phyloP scores from a whole-genome alignment of 2,797 vertebrate species.

The Galaxias olidus region DNA sequence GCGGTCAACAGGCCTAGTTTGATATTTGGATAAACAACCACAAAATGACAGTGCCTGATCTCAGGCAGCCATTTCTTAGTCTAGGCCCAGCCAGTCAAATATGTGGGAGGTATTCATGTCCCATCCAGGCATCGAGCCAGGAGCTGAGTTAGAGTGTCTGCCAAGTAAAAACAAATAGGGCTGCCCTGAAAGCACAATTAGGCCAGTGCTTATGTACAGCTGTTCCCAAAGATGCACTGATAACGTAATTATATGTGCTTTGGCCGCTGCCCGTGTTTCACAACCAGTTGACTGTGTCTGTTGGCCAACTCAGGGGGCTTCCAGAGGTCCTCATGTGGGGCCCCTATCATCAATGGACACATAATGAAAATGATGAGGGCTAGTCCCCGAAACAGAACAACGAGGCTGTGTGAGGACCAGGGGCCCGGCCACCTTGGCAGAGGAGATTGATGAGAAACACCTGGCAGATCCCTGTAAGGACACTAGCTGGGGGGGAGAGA shows the following conservation, averaged over 20 bases:
- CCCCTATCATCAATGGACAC: constrained; percentile 7
- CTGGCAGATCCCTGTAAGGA: constrained; percentile 3
- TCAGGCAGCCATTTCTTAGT: background rate
- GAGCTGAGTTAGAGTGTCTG: constrained; percentile 1
- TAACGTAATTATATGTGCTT: constrained; percentile 18
- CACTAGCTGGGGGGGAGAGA: background rate
- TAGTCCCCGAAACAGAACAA: constrained; percentile 23
- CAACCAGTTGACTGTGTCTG: constrained; percentile 9
- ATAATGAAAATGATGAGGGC: constrained; percentile 19
- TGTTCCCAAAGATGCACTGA: constrained; percentile 18
- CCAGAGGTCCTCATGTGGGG: constrained; percentile 4
- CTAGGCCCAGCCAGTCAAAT: constrained; percentile 7
- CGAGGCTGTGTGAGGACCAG: constrained; percentile 21
- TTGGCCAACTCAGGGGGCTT: constrained; percentile 3
- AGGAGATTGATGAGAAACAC: constrained; percentile 26
- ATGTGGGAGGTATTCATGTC: constrained; percentile 13
- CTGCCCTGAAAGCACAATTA: constrained; percentile 20
- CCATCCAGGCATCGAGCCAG: constrained; percentile 8
- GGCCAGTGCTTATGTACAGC: constrained; percentile 5
- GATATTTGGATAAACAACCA: no score
- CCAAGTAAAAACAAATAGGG: constrained; percentile 23
- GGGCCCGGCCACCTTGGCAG: constrained; percentile 4
- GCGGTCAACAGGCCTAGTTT: no score
- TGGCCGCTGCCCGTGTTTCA: constrained; percentile 14
- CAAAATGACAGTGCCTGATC: no score